These are phyloP conservation scores for Hofmannophila pseudospretella DNA, from an alignment of 2,888 invertebrate species.

Conservation along the genomic window DNA sequence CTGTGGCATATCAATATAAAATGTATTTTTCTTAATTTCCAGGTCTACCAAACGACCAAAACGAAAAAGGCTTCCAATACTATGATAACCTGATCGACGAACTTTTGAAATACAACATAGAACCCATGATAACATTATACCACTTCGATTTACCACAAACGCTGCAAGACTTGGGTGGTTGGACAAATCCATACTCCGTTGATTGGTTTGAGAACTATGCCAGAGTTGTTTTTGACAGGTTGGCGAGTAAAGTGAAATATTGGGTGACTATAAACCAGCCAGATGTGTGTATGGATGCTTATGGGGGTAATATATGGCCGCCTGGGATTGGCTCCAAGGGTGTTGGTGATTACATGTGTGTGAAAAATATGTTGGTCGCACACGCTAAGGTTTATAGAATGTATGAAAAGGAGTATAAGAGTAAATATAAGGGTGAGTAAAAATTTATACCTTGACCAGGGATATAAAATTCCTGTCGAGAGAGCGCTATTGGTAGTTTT, in stretches of 20 bases:
- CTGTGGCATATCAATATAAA: too few species aligned
- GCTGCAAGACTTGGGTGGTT: constrained; percentile 54
- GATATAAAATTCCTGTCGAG: too few species aligned
- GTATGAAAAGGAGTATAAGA: constrained; percentile 53
- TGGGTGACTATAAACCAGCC: constrained; percentile 83
- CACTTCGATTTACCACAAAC: constrained; percentile 55
- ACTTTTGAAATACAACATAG: constrained; percentile 43
- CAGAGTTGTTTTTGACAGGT: constrained; percentile 40
- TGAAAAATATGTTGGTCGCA: constrained; percentile 73
- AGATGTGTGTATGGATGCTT: constrained; percentile 59
- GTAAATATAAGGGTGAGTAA: constrained; percentile 44
- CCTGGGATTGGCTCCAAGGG: constrained; percentile 54
- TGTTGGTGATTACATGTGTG: constrained; percentile 70
- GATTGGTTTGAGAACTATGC: constrained; percentile 73
- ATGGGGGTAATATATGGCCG: constrained; percentile 45
- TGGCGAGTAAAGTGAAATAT: constrained; percentile 63
- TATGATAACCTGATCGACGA: constrained; percentile 78
- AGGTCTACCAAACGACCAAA: constrained; percentile 50
- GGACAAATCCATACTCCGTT: constrained; percentile 36
- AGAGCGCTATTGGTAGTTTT: too few species aligned
- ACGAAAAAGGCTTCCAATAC: constrained; percentile 61
- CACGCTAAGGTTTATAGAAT: constrained; percentile 75
- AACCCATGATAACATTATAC: constrained; percentile 52
- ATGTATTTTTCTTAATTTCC: too few species aligned
- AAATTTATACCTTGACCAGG: too few species aligned